A percentile compares a stretch with the other conserved stretches of the same genome.
These are phyloP conservation scores for Bombylius major DNA, from an alignment of 2,888 invertebrate species.

Conservation along the genomic window DNA sequence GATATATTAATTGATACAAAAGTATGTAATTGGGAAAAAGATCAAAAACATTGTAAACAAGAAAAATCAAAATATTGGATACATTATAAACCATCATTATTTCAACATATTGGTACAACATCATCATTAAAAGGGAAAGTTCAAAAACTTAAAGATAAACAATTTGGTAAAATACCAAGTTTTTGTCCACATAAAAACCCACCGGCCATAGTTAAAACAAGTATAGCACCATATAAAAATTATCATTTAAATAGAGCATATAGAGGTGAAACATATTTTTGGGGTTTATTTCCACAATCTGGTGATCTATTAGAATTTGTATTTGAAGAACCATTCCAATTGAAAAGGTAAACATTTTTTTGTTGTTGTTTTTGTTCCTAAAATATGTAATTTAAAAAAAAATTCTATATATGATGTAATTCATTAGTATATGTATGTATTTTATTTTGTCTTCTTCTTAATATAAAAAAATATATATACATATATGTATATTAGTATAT, in stretches of 20 bases:
- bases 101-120: constrained; percentile 90
- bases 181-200: constrained; percentile 73
- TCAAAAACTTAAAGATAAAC: constrained; percentile 87
- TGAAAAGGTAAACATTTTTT: constrained; percentile 47
- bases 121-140: constrained; percentile 94
- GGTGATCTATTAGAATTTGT: constrained; percentile 71
- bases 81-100: constrained; percentile 79
- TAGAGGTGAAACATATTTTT: constrained; percentile 76
- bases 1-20: constrained; percentile 81
- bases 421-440: neutral
- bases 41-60: constrained; percentile 71
- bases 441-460: too few relatives aligned
- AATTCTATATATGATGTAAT: too few relatives aligned
- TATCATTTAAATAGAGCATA: constrained; percentile 73
- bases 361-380: too few relatives aligned
- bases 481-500: too few relatives aligned
- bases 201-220: constrained; percentile 52
- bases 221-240: constrained; percentile 67
- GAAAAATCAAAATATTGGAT: constrained; percentile 68
- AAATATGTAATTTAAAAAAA: too few relatives aligned
- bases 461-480: too few relatives aligned
- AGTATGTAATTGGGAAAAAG: constrained; percentile 73
- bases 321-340: constrained; percentile 56
- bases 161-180: constrained; percentile 70
- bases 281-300: constrained; percentile 75